phyloP scores from a whole-genome alignment of 2,888 invertebrate genomes.

The Nemotelus pantherinus region DNA sequence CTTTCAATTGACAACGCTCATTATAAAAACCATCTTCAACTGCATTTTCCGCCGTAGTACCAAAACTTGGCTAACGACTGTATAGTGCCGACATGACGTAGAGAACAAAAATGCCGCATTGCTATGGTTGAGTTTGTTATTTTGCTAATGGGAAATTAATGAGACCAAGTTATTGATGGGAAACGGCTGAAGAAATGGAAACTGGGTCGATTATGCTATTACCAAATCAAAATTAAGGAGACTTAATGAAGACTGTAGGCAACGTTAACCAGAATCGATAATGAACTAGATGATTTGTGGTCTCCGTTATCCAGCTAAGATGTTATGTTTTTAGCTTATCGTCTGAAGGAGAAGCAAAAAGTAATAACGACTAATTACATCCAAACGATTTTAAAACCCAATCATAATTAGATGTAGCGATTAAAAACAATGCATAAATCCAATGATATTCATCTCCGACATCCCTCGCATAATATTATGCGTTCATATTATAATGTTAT shows the following conservation, averaged over 20 bases:
- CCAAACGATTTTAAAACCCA: too few relatives aligned
- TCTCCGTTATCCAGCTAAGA: too few relatives aligned
- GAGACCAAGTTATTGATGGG: constrained; percentile 35
- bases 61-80: constrained; percentile 8
- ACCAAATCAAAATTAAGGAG: constrained; percentile 17
- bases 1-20: constrained; percentile 31
- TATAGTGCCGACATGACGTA: neutral
- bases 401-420: too few relatives aligned
- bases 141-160: constrained; percentile 37
- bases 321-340: too few relatives aligned
- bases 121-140: neutral
- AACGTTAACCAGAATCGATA: neutral
- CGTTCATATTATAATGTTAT: too few relatives aligned
- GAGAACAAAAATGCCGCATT: neutral
- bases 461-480: too few relatives aligned
- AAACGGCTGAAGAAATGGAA: constrained; percentile 22
- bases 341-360: too few relatives aligned
- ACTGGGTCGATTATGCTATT: constrained; percentile 28
- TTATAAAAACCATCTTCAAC: constrained; percentile 24
- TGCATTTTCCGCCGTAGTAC: neutral
- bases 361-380: too few relatives aligned
- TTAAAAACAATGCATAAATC: too few relatives aligned
- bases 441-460: too few relatives aligned
- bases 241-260: neutral
- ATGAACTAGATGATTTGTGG: too few relatives aligned